Evolutionary conservation across 1,140 invertebrate genomes (phyloP).

Genomic region (Harpegnathos saltator): DNA sequence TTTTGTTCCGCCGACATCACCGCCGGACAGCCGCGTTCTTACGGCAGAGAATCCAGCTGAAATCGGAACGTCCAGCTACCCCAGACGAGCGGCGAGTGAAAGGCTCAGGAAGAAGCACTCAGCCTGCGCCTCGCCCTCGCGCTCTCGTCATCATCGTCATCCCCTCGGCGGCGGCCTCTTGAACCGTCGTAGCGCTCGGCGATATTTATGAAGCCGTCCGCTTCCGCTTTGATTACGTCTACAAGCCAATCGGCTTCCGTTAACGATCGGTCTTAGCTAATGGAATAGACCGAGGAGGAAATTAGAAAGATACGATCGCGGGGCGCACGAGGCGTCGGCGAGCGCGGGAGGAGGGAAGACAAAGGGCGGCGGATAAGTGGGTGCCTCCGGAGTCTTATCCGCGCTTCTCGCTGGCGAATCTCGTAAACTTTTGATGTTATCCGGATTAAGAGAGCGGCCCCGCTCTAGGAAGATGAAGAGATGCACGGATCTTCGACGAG

Average conservation of each 20-base stretch:
- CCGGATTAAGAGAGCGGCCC: constrained; percentile 45
- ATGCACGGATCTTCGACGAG: constrained; percentile 31
- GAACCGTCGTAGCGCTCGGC: not conserved
- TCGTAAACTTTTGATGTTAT: constrained; percentile 68
- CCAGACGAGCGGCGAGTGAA: too few relatives aligned
- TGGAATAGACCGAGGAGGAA: constrained; percentile 54
- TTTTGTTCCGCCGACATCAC: too few relatives aligned
- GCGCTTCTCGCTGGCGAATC: constrained; percentile 58
- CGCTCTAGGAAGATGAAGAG: constrained; percentile 13
- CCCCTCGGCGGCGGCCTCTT: too few relatives aligned
- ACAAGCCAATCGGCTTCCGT: constrained; percentile 54
- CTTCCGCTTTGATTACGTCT: constrained; percentile 52
- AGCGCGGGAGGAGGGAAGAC: not conserved
- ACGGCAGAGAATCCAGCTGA: too few relatives aligned
- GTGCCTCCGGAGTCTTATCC: constrained; percentile 46
- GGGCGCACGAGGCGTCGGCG: not conserved
- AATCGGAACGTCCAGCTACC: too few relatives aligned
- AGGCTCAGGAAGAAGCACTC: too few relatives aligned
- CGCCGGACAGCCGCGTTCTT: too few relatives aligned
- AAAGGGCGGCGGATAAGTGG: constrained; percentile 30
- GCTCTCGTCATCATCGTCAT: too few relatives aligned
- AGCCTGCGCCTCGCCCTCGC: too few relatives aligned
- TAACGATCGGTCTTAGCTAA: constrained; percentile 67
- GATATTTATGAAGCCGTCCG: constrained; percentile 48
- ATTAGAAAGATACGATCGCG: constrained; percentile 70